phyloP scores from a whole-genome alignment of 2,113 vertebrate species.

The Acanthochromis polyacanthus region DNA sequence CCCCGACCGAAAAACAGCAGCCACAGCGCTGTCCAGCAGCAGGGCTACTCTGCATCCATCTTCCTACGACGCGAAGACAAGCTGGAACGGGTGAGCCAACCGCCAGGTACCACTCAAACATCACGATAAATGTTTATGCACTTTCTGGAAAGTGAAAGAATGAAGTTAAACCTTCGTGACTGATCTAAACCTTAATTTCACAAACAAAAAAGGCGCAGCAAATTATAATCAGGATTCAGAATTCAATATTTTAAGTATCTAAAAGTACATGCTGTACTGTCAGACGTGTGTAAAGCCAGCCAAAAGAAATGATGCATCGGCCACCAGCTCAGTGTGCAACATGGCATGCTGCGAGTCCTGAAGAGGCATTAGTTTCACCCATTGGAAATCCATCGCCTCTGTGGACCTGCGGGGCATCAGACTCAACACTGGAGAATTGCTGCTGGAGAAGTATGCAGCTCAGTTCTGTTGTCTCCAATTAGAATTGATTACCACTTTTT shows the following conservation, averaged over 20 bases:
- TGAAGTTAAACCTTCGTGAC: not conserved
- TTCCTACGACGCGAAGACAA: conserved; percentile 89
- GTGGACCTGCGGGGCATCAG: conserved; percentile 34
- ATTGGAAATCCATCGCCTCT: conserved; percentile 40
- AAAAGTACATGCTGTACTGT: not conserved
- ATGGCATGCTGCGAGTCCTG: not conserved
- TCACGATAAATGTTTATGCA: not conserved
- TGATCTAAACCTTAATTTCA: no score
- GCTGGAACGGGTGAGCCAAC: conserved; percentile 85
- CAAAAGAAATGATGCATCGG: not conserved
- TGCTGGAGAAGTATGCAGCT: conserved; percentile 20
- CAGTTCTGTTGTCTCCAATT: conserved; percentile 50
- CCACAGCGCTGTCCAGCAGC: conserved; percentile 89
- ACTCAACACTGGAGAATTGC: conserved; percentile 27
- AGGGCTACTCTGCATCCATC: conserved; percentile 90
- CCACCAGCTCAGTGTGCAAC: not conserved
- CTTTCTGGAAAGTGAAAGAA: not conserved
- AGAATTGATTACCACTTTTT: conserved; percentile 66
- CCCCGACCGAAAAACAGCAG: conserved; percentile 86
- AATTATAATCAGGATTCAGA: not conserved
- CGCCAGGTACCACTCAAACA: conserved; percentile 6
- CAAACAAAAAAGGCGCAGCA: no score
- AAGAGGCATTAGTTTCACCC: conserved; percentile 20
- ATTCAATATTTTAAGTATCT: not conserved
- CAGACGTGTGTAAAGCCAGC: not conserved